Base-by-base conservation (phyloP, 2,888 invertebrate species). In the Sarcophaga variegata region DNA sequence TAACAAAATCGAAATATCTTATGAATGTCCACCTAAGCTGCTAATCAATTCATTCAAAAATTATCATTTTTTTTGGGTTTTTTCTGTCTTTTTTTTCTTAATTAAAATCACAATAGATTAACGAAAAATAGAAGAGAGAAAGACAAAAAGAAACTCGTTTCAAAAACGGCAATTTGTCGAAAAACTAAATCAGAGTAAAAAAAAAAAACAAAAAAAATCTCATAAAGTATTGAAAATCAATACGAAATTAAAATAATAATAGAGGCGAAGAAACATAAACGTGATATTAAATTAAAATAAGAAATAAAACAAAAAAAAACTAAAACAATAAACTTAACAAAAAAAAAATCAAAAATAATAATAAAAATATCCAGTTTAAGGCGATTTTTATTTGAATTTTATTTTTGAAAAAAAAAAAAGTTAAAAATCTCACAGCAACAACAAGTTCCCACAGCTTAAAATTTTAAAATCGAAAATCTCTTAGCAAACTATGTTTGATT, bases 191-290 rank as follows among this genome's bases (percentile, higher is more conserved):
- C 22, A 69, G 59, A 77, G 69, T 70, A 54, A 54, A 20, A 77
- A 49, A 77, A 49, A 20, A 25, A 54, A 22, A 54, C 25, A 25
- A 11, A 0, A 59, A 20, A 25, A 54, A 49, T 76, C 37, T 67
- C 37, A 67, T 45, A 67, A 69, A 10, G 14, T 25, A n/a, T 75
- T 4, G 75, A 22, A 37, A 49, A 11, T 70, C 10, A 47, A 70
- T 54, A 66, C 3, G 2, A 69, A 78, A 78, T 69, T 77, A 47
- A 45, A 67, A 70, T 78, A 78, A 22, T 17, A 69, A 69, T 69
- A 47, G 37, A 60, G 4, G 20, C n/a, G 22, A 67, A 62, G 22
- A 25, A 67, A 45, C 2, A 67, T 37, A 67, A 67, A 67, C 45
- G 45, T 67, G 37, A 20, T 67, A 67, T 49, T 69, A 25, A 49